A percentile compares a stretch with the other conserved stretches of the same genome.
Conservation (phyloP, 2,797 vertebrate species). For the Phoeniculus purpureus region DNA sequence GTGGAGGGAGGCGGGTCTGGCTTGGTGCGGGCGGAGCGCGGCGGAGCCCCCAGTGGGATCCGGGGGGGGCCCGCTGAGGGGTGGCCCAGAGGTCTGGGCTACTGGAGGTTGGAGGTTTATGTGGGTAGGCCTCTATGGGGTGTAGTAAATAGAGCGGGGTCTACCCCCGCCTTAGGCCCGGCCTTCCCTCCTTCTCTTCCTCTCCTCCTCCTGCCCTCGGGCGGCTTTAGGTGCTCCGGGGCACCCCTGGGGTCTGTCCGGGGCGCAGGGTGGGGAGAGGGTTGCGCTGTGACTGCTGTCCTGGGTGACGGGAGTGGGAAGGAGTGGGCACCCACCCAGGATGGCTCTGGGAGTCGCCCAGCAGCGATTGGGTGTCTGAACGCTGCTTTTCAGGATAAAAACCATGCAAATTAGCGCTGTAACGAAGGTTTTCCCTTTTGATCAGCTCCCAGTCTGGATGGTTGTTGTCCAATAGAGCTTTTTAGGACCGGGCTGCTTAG, state of each 20-base stretch:
- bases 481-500: constrained; percentile 5
- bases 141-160: background rate
- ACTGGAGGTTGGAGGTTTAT: background rate
- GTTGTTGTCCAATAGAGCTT: background rate
- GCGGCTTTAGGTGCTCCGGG: background rate
- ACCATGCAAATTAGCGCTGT: background rate
- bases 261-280: no score
- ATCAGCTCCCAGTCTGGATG: background rate
- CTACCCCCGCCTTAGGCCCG: accelerated
- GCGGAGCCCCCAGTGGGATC: background rate
- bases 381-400: accelerated
- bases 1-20: background rate
- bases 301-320: background rate
- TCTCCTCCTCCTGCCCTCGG: no score
- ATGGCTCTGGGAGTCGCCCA: background rate
- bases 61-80: no score
- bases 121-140: background rate
- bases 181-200: no score
- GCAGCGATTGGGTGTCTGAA: background rate
- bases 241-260: accelerated
- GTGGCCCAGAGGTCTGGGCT: background rate
- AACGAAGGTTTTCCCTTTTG: background rate
- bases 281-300: accelerated
- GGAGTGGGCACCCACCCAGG: background rate
- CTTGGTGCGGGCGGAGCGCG: background rate